These are phyloP conservation scores for Steatocranus sp. DNA, from an alignment of 2,797 vertebrate species.

Conservation along the genomic window DNA sequence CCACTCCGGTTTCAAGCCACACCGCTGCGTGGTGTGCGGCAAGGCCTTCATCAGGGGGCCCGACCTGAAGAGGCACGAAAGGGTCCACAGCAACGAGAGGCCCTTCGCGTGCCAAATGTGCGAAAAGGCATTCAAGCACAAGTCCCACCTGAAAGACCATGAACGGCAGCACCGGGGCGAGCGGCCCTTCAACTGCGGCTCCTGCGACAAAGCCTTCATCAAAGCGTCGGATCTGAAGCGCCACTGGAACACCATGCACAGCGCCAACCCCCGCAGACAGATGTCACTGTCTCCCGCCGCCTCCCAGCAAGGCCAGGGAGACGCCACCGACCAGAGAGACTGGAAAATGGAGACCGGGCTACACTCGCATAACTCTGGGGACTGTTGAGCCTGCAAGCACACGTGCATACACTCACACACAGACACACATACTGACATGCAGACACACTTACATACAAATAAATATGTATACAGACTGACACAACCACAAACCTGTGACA, in stretches of 20 bases:
- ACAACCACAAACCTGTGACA: conserved; percentile 44
- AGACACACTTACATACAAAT: conserved; percentile 5
- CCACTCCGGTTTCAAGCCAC: conserved; percentile 96
- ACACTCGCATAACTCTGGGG: conserved; percentile 75
- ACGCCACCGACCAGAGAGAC: conserved; percentile 83
- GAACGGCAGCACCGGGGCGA: conserved; percentile 95
- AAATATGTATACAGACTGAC: conserved; percentile 38
- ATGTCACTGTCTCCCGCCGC: conserved; percentile 89
- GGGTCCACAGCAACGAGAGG: conserved; percentile 97
- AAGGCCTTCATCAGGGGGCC: conserved; percentile 97
- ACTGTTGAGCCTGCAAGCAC: conserved; percentile 55
- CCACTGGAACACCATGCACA: conserved; percentile 99
- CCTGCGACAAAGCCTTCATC: conserved; percentile 97
- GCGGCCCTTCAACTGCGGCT: conserved; percentile 95
- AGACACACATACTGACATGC: background rate
- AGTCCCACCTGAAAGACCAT: conserved; percentile 98
- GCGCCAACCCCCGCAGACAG: conserved; percentile 80
- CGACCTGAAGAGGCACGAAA: conserved; percentile 94
- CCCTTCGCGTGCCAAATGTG: conserved; percentile 97
- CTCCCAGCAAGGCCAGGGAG: conserved; percentile 80
- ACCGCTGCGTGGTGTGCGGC: conserved; percentile 95
- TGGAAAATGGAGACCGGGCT: conserved; percentile 90
- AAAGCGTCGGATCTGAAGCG: conserved; percentile 97
- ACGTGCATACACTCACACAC: background rate
- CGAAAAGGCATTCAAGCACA: conserved; percentile 99